Base-by-base conservation (phyloP, 2,797 vertebrate genomes). In the Syngnathus rostellatus region DNA sequence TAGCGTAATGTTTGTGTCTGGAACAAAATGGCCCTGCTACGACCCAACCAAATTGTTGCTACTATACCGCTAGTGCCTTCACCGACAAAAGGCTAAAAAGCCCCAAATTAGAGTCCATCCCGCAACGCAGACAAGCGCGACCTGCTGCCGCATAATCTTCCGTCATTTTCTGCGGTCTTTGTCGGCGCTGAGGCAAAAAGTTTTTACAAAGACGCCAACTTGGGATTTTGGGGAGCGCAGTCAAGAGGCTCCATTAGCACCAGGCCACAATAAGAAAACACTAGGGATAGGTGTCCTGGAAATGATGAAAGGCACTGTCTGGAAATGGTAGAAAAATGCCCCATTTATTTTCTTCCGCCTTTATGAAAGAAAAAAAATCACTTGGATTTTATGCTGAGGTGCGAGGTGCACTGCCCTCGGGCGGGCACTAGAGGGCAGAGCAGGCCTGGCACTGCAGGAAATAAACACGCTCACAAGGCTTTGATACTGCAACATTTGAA, bases 301-400 rank as follows among this genome's bases (percentile, higher is more conserved):
- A 83, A 89, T 90, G 88, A 92, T 92, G 86, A 92, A 92, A 92
- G 91, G 88, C 82, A 77, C 74, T 72, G 79, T 81, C 70, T 66
- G 85, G 79, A 90, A 91, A 89, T 91, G 82, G 86, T 81, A 82
- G 85, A 82, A 89, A 91, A 90, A 91, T 84, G 82, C 79, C 73
- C 85, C 83, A 90, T 90, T 90, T 91, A 88, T 81, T 86, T 85
- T 81, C 81, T 83, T 81, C 80, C 80, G 86, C 80, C 76, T 83
- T 82, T 72, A 75, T 73, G 81, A 74, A 7, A 6, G 11, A 25
- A 55, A 55, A 54, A 76, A 23, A 38, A 53, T n/a, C 41, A 77
- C 68, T 83, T 82, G 80, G 78, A 81, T 76, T 79, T 78, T 75
- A 69, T 80, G 43, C 23, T 8, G 76, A 73, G 75, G 68, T 68